Base-by-base conservation (phyloP, 1,140 invertebrate species). In the Drosophila aff. region DNA sequence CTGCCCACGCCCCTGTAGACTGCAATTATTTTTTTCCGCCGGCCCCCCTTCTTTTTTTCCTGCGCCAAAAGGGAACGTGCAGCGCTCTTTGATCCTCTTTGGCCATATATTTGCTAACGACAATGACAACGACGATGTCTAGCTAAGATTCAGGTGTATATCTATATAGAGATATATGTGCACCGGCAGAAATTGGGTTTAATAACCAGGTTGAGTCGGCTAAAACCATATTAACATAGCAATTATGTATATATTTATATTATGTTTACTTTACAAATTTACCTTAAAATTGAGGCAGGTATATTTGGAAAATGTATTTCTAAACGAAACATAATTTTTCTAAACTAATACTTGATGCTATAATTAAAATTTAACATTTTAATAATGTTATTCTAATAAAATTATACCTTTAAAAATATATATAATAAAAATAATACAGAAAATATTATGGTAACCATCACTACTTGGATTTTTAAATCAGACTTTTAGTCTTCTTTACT, bases 71-170 rank as follows among this genome's bases (percentile, higher is more conserved):
- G 76, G 69, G 26, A 81, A 80, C 75, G 74, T 76, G 61, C 73
- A 76, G 52, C 65, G 84, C 84, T 64, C 83, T 89, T 87, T 84
- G 84, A 87, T 87, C 84, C 84, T 80, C 74, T 90, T 78, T 81
- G 84, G 73, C 69, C 81, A 84, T 87, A 89, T 87, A 87, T 87
- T 87, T 87, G 77, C 84, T 80, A 87, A 87, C 83, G 83, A 87
- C 83, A 87, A 87, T 89, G 84, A 81, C 69, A 60, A 76, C 76
- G 83, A 46, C 76, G 83, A 50, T 84, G 81, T 81, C 81, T 83
- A 58, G 73, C 81, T 41, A 68, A 78, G 63, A 75, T 66, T 68
- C 84, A 80, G 80, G 71, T 79, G 69, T 60, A 60, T 58, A 72
- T 50, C 38, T 50, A 50, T 21, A 41, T 21, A 28, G 18, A 33